Evolutionary conservation across 2,888 invertebrate genomes (phyloP), one percentile per base, ranked within the genome.

Genomic region (Asteroscopus sphinx): DNA sequence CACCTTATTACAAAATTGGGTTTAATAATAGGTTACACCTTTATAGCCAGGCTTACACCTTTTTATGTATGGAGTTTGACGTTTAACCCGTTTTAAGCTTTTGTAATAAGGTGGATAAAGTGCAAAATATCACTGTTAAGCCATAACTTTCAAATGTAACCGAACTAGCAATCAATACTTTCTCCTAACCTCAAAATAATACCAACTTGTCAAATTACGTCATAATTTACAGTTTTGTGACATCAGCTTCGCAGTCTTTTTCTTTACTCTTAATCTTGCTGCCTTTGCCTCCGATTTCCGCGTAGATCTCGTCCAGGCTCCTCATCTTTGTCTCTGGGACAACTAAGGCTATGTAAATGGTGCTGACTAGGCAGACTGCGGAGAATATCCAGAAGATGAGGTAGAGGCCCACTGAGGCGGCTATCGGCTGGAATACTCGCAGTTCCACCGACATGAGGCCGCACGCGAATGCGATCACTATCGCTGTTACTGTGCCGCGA

Each of bases 251-350:
- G 13, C 85, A 84, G 52, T 92, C 89, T 55, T 76, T 77, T 15
- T 78, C 68, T 53, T 85, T 73, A 21, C 48, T 60, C 44, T 71
- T 73, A 0, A 36, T 78, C 15, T 83, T 78, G 37, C 63, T 79
- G 15, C 69, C 71, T 48, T 88, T 90, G 1, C 89, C 88, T 1
- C 82, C 87, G 0, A 94, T 81, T 39, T 91, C 88, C 1, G 88
- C 87, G 64, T 94, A 93, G 26, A 94, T 94, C 41, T 93, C 90
- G 9, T 92, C 92, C 12, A 92, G 79, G 12, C 85, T 81, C 42
- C 88, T 77, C 86, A 86, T 89, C 56, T 86, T 87, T 0, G 93
- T 93, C 72, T 94, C 93, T 0, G 93, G 93, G 0, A 94, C 91
- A 25, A 78, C 86, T 4, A 76, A 66, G 8, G 73, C 82, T 15